phyloP scores from a whole-genome alignment of 2,113 vertebrate genomes.

The Oryzias melastigma region DNA sequence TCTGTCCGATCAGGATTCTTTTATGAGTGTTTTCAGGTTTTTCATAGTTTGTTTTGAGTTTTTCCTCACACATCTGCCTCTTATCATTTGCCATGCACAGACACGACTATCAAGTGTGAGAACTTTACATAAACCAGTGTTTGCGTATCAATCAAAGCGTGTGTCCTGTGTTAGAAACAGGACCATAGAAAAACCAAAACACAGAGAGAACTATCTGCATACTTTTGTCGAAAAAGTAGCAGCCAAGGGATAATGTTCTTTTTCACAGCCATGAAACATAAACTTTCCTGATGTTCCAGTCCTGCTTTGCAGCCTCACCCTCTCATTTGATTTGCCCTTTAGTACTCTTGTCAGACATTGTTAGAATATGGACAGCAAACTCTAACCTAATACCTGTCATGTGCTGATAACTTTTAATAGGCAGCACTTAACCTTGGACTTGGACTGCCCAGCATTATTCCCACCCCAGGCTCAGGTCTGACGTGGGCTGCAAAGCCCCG shows the following conservation, averaged over 20 bases:
- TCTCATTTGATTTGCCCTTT: neutral
- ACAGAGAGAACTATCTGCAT: no score
- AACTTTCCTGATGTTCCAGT: neutral
- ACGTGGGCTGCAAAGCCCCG: neutral
- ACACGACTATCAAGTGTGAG: no score
- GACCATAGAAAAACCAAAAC: no score
- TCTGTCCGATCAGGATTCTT: neutral
- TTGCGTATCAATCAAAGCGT: no score
- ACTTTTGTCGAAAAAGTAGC: no score
- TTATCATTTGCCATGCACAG: neutral
- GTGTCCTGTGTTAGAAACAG: no score
- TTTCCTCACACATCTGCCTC: neutral
- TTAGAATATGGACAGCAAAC: neutral
- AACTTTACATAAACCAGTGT: no score
- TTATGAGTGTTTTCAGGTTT: neutral
- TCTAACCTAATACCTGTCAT: neutral
- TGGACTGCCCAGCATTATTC: neutral
- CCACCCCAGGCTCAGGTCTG: neutral
- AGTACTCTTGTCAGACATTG: neutral
- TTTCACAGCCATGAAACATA: no score
- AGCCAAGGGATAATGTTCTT: no score
- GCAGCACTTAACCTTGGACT: slow-evolving; percentile 8
- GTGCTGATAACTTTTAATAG: slow-evolving; percentile 3
- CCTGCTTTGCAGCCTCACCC: neutral
- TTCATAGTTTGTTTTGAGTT: neutral